Base-by-base conservation (phyloP, 2,888 invertebrate genomes). In the Thymelicus sylvestris region DNA sequence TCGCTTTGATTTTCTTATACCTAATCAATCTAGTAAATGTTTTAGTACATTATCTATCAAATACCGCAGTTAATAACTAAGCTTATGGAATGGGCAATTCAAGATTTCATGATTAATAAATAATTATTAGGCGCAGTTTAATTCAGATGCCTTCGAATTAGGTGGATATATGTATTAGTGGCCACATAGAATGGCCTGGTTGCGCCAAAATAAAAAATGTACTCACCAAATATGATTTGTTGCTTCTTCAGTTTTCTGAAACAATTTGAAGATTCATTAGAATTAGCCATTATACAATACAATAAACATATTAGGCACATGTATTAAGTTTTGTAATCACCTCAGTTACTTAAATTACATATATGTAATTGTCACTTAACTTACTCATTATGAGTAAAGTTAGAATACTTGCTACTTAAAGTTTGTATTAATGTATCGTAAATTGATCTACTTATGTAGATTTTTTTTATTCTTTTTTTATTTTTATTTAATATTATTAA, bases 21-120 rank as follows among this genome's bases (percentile, higher is more conserved):
- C n/a, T n/a, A 64, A 64, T 52, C 50, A 64, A 52, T 52, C 50
- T 52, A 12, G 59, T 50, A 52, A 64, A 50, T 64, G 50, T 64
- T 64, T 64, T 39, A 64, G 15, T 52, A 12, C 48, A 64, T 50
- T 67, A 59, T 59, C 59, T 61, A 61, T 61, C 61, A 59, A 67
- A 60, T 47, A 60, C 50, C 59, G 39, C 50, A 50, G 61, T 31
- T 66, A 57, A 66, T 66, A 57, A 15, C 55, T 65, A 38, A 52
- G 52, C 66, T 57, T 55, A 31, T 57, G 39, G 57, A 67, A 67
- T 55, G 15, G 52, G 52, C 44, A 52, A 15, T 63, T 63, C 57
- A n/a, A 47, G 64, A 59, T 19, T 19, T 19, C 19, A 19, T n/a
- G n/a, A n/a, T n/a, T n/a, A n/a, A n/a, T n/a, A 19, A 2, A 19